Base-by-base conservation (phyloP, 2,113 vertebrate genomes). In the Ceyx margarethae region DNA sequence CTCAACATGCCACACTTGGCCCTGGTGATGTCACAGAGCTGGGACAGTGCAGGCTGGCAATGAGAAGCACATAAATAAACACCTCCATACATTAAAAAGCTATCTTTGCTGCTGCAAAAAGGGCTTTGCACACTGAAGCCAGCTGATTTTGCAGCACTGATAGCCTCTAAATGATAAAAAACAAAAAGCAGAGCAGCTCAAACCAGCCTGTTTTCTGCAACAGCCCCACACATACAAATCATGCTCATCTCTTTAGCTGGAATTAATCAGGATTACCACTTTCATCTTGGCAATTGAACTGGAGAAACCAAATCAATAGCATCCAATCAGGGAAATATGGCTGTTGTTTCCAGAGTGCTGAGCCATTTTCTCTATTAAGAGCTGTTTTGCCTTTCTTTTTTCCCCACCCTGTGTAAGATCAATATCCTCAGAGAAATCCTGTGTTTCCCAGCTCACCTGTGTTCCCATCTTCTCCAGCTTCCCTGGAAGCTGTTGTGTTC, bases 211-310 rank as follows among this genome's bases (percentile, higher is more conserved):
- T 54, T 60, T 57, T 78, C 48, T 79, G 58, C 19, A 57, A 5
- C 69, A 87, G 33, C 60, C 16, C 48, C 4, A 61, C 46, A 83
- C 58, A 37, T 28, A 71, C 51, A 74, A 81, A 87, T 57, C 28
- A 31, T 50, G 78, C 81, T 93, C 76, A 78, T 87, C 90, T 91
- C 43, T 85, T 85, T 90, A 58, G 48, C 62, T 2, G 62, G 93
- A 94, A 96, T 94, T 96, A 93, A 90, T 91, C 93, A 76, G 90
- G 90, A 91, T 96, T 94, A 94, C 93, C 82, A 87, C 91, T 87
- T 96, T 90, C 91, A 95, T 94, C 85, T 50, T 45, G 66, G 79
- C 87, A 82, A 94, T 94, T 95, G 87, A 85, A 87, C 85, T 81
- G 72, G n/a, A 94, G 81, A 89, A 89, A 89, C 1, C n/a, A 85